phyloP scores from a whole-genome alignment of 1,140 invertebrate species.

The Venustaconcha ellipsiformis region DNA sequence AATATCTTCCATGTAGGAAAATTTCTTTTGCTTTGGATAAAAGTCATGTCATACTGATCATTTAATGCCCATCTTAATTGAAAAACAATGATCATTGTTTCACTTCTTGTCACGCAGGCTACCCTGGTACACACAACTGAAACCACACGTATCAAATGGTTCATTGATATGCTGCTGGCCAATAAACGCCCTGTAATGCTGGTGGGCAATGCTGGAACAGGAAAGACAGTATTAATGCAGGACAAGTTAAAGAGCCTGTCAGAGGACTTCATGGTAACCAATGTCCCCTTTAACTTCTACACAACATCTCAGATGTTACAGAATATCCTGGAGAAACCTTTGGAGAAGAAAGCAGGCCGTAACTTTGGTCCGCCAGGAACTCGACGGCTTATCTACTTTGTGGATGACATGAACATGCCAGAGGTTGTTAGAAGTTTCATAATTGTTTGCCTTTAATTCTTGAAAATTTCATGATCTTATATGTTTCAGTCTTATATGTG shows the following conservation, averaged over 20 bases:
- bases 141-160: slow-evolving; percentile 89
- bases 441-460: too few species aligned
- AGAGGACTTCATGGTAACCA: slow-evolving; percentile 89
- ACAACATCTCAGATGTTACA: slow-evolving; percentile 97
- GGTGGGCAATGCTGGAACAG: slow-evolving; percentile 84
- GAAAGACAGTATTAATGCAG: slow-evolving; percentile 74
- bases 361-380: slow-evolving; percentile 96
- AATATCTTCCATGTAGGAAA: too few species aligned
- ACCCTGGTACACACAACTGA: slow-evolving; percentile 94
- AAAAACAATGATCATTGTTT: background rate
- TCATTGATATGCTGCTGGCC: slow-evolving; percentile 90
- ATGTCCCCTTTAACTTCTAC: slow-evolving; percentile 97
- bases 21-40: too few species aligned
- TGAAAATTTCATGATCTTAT: too few species aligned
- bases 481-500: too few species aligned
- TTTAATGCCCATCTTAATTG: too few species aligned
- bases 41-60: too few species aligned
- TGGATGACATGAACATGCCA: slow-evolving; percentile 99
- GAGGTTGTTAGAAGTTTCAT: slow-evolving; percentile 72
- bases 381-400: slow-evolving; percentile 95
- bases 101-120: slow-evolving; percentile 72
- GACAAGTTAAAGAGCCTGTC: slow-evolving; percentile 86
- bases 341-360: slow-evolving; percentile 96
- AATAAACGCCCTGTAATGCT: slow-evolving; percentile 93
- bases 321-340: slow-evolving; percentile 92